Conservation (phyloP, 2,113 vertebrate species). For the Gymnorhina tibicen region DNA sequence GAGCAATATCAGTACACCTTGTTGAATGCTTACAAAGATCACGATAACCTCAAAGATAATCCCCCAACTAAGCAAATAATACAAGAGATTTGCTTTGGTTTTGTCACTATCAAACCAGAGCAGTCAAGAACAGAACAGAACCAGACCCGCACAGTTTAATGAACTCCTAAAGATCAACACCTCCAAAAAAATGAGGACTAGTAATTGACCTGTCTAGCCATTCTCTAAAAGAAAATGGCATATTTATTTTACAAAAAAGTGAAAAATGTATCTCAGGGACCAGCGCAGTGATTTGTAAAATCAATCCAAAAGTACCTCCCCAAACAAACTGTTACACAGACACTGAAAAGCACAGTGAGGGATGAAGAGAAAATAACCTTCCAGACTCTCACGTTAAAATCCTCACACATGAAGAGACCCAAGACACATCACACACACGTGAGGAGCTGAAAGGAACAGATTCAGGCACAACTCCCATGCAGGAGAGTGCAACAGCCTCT, state of each 20-base stretch:
- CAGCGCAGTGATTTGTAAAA: background rate
- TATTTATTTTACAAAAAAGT: background rate
- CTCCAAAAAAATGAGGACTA: background rate
- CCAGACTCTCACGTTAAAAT: background rate
- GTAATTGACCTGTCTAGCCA: background rate
- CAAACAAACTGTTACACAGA: background rate
- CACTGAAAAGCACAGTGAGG: background rate
- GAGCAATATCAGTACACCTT: background rate
- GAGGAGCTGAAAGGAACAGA: background rate
- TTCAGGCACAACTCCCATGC: background rate
- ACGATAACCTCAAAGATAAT: background rate
- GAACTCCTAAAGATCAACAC: background rate
- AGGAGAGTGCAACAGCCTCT: background rate
- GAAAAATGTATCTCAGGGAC: background rate
- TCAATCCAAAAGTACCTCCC: background rate
- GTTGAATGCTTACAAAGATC: background rate
- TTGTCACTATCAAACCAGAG: background rate
- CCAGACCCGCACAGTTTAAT: background rate
- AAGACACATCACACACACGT: background rate
- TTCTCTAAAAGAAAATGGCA: background rate
- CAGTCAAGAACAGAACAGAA: background rate
- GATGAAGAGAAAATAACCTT: background rate
- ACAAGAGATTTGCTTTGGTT: background rate
- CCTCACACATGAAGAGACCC: background rate
- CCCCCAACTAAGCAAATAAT: background rate